Conservation (phyloP, 2,113 vertebrate species). For the Recurvirostra avosetta region DNA sequence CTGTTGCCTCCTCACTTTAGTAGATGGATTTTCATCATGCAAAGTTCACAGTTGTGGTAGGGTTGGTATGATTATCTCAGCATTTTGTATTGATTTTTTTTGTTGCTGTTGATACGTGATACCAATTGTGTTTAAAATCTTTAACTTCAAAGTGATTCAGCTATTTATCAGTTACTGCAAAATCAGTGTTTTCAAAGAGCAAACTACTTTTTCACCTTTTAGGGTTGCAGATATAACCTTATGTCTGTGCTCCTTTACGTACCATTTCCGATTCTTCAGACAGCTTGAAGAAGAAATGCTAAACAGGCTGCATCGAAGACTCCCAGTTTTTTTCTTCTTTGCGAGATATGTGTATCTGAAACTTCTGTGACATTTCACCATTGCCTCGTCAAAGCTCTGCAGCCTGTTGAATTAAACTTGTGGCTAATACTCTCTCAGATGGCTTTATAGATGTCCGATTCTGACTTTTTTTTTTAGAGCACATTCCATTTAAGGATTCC, state of each 20-base stretch:
- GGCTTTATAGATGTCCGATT: neutral
- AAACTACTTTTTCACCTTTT: neutral
- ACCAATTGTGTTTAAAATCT: neutral
- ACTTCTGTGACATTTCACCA: neutral
- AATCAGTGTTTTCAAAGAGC: neutral
- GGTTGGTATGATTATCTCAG: neutral
- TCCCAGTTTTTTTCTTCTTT: neutral
- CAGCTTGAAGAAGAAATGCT: neutral
- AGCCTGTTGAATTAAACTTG: neutral
- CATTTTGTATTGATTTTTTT: neutral
- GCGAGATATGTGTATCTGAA: neutral
- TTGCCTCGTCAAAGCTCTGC: neutral
- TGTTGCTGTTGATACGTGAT: neutral
- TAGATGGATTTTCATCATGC: neutral
- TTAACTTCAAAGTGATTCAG: neutral
- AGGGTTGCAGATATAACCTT: neutral
- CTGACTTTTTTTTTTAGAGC: neutral
- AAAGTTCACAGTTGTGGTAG: neutral
- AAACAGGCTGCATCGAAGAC: neutral
- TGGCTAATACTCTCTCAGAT: neutral
- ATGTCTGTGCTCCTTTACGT: neutral
- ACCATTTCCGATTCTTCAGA: neutral
- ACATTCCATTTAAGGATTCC: neutral
- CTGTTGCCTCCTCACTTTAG: neutral
- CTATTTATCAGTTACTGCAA: neutral